Base-by-base conservation (phyloP, 2,888 invertebrate genomes). In the Eupithecia subumbrata region DNA sequence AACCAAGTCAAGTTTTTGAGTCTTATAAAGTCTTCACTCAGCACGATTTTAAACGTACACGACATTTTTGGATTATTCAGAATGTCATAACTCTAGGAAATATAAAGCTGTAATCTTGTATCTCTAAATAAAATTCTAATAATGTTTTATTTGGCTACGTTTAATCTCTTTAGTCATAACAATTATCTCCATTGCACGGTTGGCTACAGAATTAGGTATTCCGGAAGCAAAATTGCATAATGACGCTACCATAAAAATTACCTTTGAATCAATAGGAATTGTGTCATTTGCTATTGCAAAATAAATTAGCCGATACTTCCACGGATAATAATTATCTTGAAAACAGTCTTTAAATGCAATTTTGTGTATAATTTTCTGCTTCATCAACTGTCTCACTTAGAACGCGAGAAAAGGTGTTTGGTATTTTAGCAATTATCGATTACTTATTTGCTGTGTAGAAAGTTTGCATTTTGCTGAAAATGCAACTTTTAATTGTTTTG, bases 221-320 rank as follows among this genome's bases (percentile, higher is more conserved):
- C 69, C 78, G 79, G 79, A 81, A 80, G 72, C 25, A 22, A n/a
- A 40, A 45, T 82, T 81, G 74, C 75, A 76, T 79, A 78, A 82
- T 64, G 77, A 78, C 76, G 70, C 77, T 70, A 63, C 75, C 71
- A 76, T 79, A 71, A 78, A 77, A 75, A 79, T 80, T 78, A 79
- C 78, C 79, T 77, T 80, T 72, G 77, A 78, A 77, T 75, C 73
- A 69, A 70, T 63, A 71, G 77, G 77, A 80, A 80, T 77, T 76
- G 76, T 73, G 74, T 75, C 78, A 78, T 77, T 74, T 25, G 25
- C 73, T 71, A 66, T 81, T 81, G 76, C 78, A 60, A 81, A 82
- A 80, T 79, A 69, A 64, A 73, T 25, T 14, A 60, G 25, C 60
- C 68, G 69, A 66, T 76, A 78, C 76, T 78, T 72, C 72, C 77